Evolutionary conservation across 1,140 invertebrate species (phyloP), one percentile per base, ranked within the genome.

Genomic region (Drosophila triauraria): DNA sequence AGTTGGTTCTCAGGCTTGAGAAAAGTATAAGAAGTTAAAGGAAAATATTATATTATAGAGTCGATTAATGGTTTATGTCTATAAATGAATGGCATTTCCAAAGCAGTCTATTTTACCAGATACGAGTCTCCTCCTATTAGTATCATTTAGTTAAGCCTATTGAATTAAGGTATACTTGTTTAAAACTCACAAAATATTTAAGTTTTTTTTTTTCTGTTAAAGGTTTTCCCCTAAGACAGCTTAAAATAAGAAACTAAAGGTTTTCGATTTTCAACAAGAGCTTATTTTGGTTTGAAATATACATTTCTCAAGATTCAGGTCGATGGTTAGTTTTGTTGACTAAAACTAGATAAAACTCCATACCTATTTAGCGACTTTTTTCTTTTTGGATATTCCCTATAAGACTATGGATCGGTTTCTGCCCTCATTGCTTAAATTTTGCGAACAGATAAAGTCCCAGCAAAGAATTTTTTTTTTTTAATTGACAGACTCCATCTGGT

Each of bases 1-100:
- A 56, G 56, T 64, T 64, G 61, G 38, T 60, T 60, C 51, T 38
- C 35, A 30, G 17, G 25, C 25, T n/a, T 23, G 56, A 64, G 56
- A 54, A 38, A 54, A 10, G 27, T 9, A 44, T 42, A 23, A 23
- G 6, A 60, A 23, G 17, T 60, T 30, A 40, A 17, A 20, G 10
- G 17, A 3, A 62, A 40, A n/a, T 46, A 69, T 6, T 32, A 65
- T 17, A 30, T 30, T n/a, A 63, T n/a, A 57, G 17, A 46, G 25
- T 57, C 62, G 32, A 50, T 10, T 35, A 12, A 48, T 25, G 17
- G 10, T 62, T 20, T 20, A 62, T 40, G 23, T 63, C 47, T 53
- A 35, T 63, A 50, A 20, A 67, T 38, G 42, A 47, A 20, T 15
- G 20, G 20, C 47, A 57, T 63, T 42, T 27, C 15, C 5, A 2